Evolutionary conservation across 1,140 invertebrate species (phyloP).

Genomic region (Paralvinella palmiformis): DNA sequence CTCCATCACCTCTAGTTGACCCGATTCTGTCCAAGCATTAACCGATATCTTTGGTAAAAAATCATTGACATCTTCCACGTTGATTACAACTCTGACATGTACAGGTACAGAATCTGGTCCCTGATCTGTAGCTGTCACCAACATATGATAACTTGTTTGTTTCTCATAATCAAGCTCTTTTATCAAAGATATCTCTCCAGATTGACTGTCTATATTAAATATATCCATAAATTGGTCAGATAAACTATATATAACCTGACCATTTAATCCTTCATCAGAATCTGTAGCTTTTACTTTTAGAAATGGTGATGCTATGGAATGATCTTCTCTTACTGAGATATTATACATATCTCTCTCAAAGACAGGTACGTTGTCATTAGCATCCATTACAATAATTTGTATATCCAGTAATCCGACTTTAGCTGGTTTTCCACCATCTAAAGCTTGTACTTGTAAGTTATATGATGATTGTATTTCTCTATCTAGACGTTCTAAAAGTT

Average conservation of each 20-base stretch:
- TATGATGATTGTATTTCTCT: slow-evolving; percentile 6
- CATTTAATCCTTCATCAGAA: slow-evolving; percentile 88
- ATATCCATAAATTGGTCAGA: slow-evolving; percentile 82
- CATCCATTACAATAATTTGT: slow-evolving; percentile 59
- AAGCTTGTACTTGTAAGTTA: slow-evolving; percentile 62
- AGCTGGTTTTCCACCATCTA: slow-evolving; percentile 58
- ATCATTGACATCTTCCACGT: slow-evolving; percentile 69
- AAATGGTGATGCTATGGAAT: slow-evolving; percentile 68
- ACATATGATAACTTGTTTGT: slow-evolving; percentile 1
- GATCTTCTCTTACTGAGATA: slow-evolving; percentile 17
- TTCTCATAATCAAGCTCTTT: slow-evolving; percentile 39
- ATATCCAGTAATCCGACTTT: slow-evolving; percentile 12
- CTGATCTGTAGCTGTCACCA: slow-evolving; percentile 8
- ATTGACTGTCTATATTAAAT: slow-evolving; percentile 82
- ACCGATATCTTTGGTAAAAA: slow-evolving; percentile 54
- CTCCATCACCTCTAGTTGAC: slow-evolving; percentile 72
- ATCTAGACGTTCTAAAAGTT: slow-evolving; percentile 10
- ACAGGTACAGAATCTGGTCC: slow-evolving; percentile 60
- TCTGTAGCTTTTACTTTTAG: slow-evolving; percentile 62
- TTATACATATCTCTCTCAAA: slow-evolving; percentile 90
- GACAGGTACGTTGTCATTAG: slow-evolving; percentile 92
- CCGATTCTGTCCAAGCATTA: slow-evolving; percentile 53
- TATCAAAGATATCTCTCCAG: slow-evolving; percentile 62
- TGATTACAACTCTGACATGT: slow-evolving; percentile 86
- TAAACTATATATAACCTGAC: slow-evolving; percentile 61